Percentiles rank a stretch among this genome's conserved stretches.
phyloP scores from a whole-genome alignment of 2,797 vertebrate species.

The Spizella passerina region DNA sequence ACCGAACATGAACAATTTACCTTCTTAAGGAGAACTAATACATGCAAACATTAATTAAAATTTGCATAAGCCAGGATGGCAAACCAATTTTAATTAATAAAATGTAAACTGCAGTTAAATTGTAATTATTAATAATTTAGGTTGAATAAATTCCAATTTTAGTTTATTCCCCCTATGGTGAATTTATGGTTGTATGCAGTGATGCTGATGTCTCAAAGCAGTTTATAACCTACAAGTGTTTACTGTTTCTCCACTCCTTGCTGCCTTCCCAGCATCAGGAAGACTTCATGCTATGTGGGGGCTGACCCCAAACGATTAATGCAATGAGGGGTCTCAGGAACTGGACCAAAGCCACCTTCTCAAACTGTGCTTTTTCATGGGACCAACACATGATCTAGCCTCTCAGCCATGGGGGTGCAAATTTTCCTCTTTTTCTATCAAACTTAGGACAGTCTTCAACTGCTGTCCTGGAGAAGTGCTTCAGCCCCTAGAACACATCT shows the following conservation, averaged over 20 bases:
- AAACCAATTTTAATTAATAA: background rate
- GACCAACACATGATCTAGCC: accelerated
- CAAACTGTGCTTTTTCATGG: background rate
- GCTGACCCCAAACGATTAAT: background rate
- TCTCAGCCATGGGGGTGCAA: background rate
- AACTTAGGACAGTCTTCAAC: background rate
- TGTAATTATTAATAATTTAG: background rate
- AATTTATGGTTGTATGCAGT: background rate
- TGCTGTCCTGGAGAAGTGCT: background rate
- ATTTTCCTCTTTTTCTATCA: background rate
- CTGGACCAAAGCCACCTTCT: background rate
- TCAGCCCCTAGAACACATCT: background rate
- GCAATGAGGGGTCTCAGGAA: background rate
- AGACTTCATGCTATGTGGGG: background rate
- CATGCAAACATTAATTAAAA: background rate
- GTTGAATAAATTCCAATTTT: background rate
- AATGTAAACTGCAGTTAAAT: background rate
- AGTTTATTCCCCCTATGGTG: accelerated
- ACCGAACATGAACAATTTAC: background rate
- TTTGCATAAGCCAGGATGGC: background rate
- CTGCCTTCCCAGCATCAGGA: background rate
- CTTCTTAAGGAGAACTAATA: background rate
- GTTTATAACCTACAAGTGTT: background rate
- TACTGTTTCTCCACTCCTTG: accelerated
- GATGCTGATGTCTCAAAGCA: background rate